Conservation (phyloP, 2,797 vertebrate genomes). For the Pitangus sulphuratus region DNA sequence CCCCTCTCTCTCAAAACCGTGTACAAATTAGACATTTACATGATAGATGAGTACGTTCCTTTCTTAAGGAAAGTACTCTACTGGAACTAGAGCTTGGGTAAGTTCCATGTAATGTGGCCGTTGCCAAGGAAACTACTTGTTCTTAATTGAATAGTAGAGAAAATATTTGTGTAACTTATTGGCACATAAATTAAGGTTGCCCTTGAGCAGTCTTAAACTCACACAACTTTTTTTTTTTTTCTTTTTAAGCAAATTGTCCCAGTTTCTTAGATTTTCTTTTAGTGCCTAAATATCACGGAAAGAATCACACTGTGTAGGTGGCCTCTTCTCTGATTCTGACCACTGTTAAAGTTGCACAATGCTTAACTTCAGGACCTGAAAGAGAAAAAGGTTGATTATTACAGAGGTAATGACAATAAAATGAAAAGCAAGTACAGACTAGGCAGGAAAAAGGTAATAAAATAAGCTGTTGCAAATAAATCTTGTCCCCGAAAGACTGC, state of each 20-base stretch:
- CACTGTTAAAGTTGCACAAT: not conserved
- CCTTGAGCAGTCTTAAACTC: conserved; percentile 63
- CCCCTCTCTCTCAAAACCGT: conserved; percentile 45
- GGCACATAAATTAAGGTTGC: conserved; percentile 70
- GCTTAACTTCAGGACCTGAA: not conserved
- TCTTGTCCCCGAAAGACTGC: not conserved
- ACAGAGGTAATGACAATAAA: not conserved
- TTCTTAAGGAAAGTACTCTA: conserved; percentile 64
- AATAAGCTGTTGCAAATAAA: not conserved
- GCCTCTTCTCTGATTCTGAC: not conserved
- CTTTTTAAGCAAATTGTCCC: not conserved
- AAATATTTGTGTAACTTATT: conserved; percentile 73
- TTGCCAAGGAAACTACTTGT: conserved; percentile 58
- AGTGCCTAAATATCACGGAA: not conserved
- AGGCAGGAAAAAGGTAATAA: not conserved
- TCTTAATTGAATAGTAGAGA: conserved; percentile 72
- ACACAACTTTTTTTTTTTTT: conserved; percentile 6
- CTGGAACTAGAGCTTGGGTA: conserved; percentile 47
- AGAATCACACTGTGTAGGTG: not conserved
- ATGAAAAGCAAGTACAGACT: not conserved
- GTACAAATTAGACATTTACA: conserved; percentile 71
- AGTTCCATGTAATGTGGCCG: conserved; percentile 37
- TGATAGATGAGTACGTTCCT: conserved; percentile 64
- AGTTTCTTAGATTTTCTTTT: conserved; percentile 52
- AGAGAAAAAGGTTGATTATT: not conserved